Base-by-base conservation (phyloP, 2,797 vertebrate species). In the Pangasius macronema region DNA sequence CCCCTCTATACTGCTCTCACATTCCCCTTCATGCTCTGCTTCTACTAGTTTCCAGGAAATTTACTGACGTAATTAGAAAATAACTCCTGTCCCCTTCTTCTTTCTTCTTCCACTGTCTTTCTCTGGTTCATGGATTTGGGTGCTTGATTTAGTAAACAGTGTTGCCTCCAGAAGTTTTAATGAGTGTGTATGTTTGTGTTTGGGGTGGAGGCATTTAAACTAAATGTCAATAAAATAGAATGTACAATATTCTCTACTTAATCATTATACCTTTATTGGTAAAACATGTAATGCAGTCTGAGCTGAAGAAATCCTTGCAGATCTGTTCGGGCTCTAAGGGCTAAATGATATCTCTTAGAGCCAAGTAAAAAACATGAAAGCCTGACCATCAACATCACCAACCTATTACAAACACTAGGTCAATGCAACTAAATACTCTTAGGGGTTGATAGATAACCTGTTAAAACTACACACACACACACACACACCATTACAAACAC, bases 1-100 rank as follows among this genome's bases (percentile, higher is more conserved):
- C 72, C 85, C 77, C 49, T 49, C 49, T 49, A 75, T 76, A 59
- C 46, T 39, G 63, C 65, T 55, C 87, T 82, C 46, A 27, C 85
- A 46, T 65, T 83, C 79, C 55, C 55, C 18, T 5, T 84, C 83
- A 55, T 83, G 91, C 92, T 90, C 91, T 85, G 85, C 91, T 88
- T 89, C 87, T 82, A 89, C 92, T 89, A 16, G 91, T 92, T 96
- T 95, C 95, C 94, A 95, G 95, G 95, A 95, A 96, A 95, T 93
- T 36, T 89, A 87, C 92, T 96, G 95, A 96, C 95, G 95, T 96
- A 94, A 95, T 95, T 92, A 87, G 42, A 70, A 87, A 20, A 59
- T 5, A 92, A 77, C 76, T 84, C 65, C 51, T 77, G 61, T 82
- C 61, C 82, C 84, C 53, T 55, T 49, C 30, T 63, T 77, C 85